phyloP scores from a whole-genome alignment of 2,888 invertebrate species.

The Erebia epiphron region DNA sequence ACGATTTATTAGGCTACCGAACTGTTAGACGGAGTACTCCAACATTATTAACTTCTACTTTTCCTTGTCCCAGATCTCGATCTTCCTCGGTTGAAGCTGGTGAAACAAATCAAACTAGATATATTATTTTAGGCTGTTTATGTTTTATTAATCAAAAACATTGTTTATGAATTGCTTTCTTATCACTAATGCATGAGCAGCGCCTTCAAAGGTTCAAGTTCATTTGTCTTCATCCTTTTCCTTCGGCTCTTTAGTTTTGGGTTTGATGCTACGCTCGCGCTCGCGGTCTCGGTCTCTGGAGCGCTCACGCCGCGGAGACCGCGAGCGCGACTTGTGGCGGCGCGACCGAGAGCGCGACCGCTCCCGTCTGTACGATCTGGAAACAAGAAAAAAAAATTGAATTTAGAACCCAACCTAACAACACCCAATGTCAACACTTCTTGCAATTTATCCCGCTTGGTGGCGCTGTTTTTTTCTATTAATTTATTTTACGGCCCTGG shows the following conservation, averaged over 20 bases:
- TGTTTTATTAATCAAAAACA: not conserved
- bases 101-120: not conserved
- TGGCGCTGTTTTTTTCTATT: too few relatives aligned
- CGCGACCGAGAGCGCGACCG: slow-evolving; percentile 86
- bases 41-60: too few relatives aligned
- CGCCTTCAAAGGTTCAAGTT: slow-evolving; percentile 34
- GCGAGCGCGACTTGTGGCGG: slow-evolving; percentile 87
- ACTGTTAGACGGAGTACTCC: too few relatives aligned
- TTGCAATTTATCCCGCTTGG: too few relatives aligned
- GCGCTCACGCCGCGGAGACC: slow-evolving; percentile 84
- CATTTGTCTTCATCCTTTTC: slow-evolving; percentile 90
- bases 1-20: too few relatives aligned
- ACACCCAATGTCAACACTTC: too few relatives aligned
- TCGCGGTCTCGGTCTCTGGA: slow-evolving; percentile 57
- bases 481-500: too few relatives aligned
- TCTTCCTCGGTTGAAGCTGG: too few relatives aligned
- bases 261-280: slow-evolving; percentile 80
- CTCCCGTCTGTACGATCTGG: slow-evolving; percentile 85
- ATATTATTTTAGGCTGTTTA: not conserved
- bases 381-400: slow-evolving; percentile 17
- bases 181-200: slow-evolving; percentile 8
- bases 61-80: too few relatives aligned
- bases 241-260: slow-evolving; percentile 81
- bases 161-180: slow-evolving; percentile 7
- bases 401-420: not conserved